Conservation (phyloP, 2,797 vertebrate species). For the Novumbra hubbsi region DNA sequence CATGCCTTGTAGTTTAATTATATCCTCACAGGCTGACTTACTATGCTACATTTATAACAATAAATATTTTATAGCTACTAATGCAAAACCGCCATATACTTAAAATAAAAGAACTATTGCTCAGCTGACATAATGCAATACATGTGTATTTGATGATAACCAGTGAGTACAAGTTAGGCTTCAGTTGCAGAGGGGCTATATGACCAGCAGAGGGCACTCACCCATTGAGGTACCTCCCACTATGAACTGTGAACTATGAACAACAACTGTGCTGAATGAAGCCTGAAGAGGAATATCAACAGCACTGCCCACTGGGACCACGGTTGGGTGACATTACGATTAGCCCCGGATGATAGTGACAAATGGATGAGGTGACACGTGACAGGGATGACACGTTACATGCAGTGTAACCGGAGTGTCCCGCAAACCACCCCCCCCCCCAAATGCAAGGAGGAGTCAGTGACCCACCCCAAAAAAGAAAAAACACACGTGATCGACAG, state of each 20-base stretch:
- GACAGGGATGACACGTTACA: slow-evolving; percentile 44
- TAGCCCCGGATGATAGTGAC: slow-evolving; percentile 52
- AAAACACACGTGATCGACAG: not conserved
- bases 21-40: not conserved
- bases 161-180: not conserved
- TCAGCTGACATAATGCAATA: not conserved
- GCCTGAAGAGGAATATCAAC: slow-evolving; percentile 12
- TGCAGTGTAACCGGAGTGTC: slow-evolving; percentile 49
- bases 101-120: not conserved
- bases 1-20: not conserved
- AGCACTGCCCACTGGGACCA: slow-evolving; percentile 15
- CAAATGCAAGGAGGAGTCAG: slow-evolving; percentile 40
- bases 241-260: not conserved
- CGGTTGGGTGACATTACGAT: slow-evolving; percentile 68
- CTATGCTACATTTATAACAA: not conserved
- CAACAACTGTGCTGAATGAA: not conserved
- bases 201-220: slow-evolving; percentile 64
- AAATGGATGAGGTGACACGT: slow-evolving; percentile 39
- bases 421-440: slow-evolving; percentile 22
- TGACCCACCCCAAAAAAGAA: slow-evolving; percentile 5
- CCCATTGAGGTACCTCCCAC: not conserved
- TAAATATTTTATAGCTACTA: not conserved
- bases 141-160: not conserved
- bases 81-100: not conserved
- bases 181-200: not conserved